Base-by-base conservation (phyloP, 2,113 vertebrate species). In the Cryptoleucopteryx plumbea region DNA sequence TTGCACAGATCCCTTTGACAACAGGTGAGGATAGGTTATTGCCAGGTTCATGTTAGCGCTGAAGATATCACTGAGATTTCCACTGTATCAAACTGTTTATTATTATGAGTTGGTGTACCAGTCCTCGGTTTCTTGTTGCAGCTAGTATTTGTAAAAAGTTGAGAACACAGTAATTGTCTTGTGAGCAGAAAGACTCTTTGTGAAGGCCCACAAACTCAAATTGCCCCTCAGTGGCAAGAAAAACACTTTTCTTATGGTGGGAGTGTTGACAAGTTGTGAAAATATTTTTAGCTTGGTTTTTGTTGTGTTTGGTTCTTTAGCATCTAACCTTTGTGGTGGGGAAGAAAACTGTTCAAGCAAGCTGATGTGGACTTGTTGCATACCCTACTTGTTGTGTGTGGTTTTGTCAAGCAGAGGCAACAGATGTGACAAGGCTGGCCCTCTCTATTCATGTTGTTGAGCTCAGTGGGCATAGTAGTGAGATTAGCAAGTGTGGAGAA, bases 1-100 rank as follows among this genome's bases (percentile, higher is more conserved):
- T 73, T 66, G 20, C 22, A 14, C 7, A 7, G 16, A 48, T 82
- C 7, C 27, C 65, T 61, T 68, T 62, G 50, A n/a, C 50, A 66
- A 53, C 29, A 53, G 20, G 20, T 77, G 59, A 38, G 40, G 17
- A 13, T 29, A 32, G n/a, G 20, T 56, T 72, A 42, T 65, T 58
- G 50, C 26, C 42, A 86, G 50, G 25, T 68, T 84, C 65, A 21
- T 19, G 11, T 53, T 61, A 50, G 40, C 22, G 15, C 36, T 75
- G 47, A 75, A 82, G 45, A 14, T 36, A 5, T 45, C 55, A 20
- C 42, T 34, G 55, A 65, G 31, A n/a, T 43, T 93, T 67, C 29
- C 26, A 27, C 4, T 56, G 7, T 32, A 34, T 59, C n/a, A 36
- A 26, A 67, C 20, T 26, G 4, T 40, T 19, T 0, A 0, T 82